These are phyloP conservation scores for Decapterus maruadsi DNA, from an alignment of 2,797 vertebrate species.

Conservation along the genomic window DNA sequence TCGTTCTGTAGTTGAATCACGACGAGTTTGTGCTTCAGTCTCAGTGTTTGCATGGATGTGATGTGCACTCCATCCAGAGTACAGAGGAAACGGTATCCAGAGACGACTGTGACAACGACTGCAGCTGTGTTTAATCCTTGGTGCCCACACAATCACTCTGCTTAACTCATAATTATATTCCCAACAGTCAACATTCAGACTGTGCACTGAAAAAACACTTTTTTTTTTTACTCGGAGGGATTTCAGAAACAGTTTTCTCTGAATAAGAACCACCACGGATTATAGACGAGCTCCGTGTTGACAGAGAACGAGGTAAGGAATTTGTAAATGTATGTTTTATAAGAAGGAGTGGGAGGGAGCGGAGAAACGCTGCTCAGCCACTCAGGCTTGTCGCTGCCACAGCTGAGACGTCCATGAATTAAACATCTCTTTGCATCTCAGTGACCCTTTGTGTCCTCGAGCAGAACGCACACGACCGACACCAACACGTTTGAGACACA, in stretches of 20 bases:
- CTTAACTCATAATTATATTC: not conserved
- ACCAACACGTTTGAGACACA: conserved; percentile 15
- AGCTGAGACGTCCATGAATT: conserved; percentile 60
- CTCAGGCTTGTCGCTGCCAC: conserved; percentile 47
- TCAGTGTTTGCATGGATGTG: not conserved
- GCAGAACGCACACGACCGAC: conserved; percentile 33
- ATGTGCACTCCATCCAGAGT: not conserved
- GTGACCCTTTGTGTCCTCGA: conserved; percentile 42
- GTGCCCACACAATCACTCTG: not conserved
- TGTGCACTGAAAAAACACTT: not conserved
- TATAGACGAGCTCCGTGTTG: conserved; percentile 34
- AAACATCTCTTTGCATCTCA: conserved; percentile 66
- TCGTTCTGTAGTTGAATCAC: conserved; percentile 5
- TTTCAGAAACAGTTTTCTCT: conserved; percentile 26
- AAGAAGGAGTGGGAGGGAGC: conserved; percentile 18
- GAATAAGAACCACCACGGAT: conserved; percentile 30
- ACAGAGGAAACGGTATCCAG: not conserved
- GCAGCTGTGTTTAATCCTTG: conserved; percentile 11
- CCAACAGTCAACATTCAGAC: not conserved
- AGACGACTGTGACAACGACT: not conserved
- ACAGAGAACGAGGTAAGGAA: conserved; percentile 37
- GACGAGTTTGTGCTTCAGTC: not conserved
- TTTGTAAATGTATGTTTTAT: conserved; percentile 51
- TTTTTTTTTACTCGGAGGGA: conserved; percentile 2
- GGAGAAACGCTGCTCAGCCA: conserved; percentile 37